Conservation (phyloP, 2,113 vertebrate genomes). For the Brachyistius frenatus region DNA sequence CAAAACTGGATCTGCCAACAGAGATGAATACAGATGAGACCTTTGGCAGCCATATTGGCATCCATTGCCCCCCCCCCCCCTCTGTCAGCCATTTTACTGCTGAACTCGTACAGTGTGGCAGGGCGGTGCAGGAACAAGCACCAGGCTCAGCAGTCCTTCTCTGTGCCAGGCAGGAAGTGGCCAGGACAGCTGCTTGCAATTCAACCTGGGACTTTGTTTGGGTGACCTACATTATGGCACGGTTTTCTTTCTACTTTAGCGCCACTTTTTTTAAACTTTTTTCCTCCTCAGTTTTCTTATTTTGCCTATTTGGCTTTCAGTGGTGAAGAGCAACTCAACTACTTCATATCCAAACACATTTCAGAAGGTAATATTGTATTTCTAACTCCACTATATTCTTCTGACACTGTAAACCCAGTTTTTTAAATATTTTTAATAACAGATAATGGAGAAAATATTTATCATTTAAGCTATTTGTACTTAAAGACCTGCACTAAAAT, state of each 20-base stretch:
- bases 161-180: conserved; percentile 79
- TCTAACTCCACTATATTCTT: too few species aligned
- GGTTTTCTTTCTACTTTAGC: conserved; percentile 41
- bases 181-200: conserved; percentile 79
- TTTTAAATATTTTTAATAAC: too few species aligned
- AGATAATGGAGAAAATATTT: too few species aligned
- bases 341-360: not conserved
- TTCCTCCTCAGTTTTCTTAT: not conserved
- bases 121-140: conserved; percentile 56
- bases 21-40: conserved; percentile 37
- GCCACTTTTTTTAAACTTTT: conserved; percentile 18
- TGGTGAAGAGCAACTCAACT: not conserved
- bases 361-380: too few species aligned
- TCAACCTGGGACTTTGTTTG: conserved; percentile 77
- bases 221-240: conserved; percentile 77
- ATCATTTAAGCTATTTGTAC: too few species aligned
- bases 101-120: conserved; percentile 48
- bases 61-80: conserved; percentile 9
- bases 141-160: conserved; percentile 62
- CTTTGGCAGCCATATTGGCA: conserved; percentile 42
- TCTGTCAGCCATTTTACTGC: conserved; percentile 67
- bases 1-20: not conserved
- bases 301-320: not conserved
- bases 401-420: too few species aligned
- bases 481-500: too few species aligned